phyloP scores from a whole-genome alignment of 2,888 invertebrate genomes.

The Tupiocoris notatus region DNA sequence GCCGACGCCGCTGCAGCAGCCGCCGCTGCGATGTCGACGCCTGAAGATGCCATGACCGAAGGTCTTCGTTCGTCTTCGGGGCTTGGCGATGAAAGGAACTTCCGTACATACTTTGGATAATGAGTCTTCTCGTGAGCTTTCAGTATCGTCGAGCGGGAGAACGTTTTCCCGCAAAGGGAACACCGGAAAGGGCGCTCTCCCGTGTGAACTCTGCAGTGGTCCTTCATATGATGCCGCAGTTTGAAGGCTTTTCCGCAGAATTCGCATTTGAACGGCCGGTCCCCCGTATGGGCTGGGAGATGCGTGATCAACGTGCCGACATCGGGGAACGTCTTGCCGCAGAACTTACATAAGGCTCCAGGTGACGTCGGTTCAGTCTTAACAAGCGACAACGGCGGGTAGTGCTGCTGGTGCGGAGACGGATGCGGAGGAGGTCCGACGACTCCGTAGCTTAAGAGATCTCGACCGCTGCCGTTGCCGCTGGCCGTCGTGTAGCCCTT shows the following conservation, averaged over 20 bases:
- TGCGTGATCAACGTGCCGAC: slow-evolving; percentile 84
- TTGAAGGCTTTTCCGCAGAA: slow-evolving; percentile 93
- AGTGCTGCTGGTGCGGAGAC: slow-evolving; percentile 56
- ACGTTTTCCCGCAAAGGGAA: slow-evolving; percentile 84
- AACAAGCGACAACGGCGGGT: slow-evolving; percentile 60
- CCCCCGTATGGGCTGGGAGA: slow-evolving; percentile 85
- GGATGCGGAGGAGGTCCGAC: slow-evolving; percentile 56
- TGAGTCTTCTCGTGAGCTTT: slow-evolving; percentile 93
- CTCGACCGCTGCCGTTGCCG: slow-evolving; percentile 60
- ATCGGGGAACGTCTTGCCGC: slow-evolving; percentile 89
- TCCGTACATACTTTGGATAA: slow-evolving; percentile 86
- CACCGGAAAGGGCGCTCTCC: slow-evolving; percentile 88
- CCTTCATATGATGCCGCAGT: slow-evolving; percentile 89
- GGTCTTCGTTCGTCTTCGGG: slow-evolving; percentile 59
- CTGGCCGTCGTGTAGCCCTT: slow-evolving; percentile 55
- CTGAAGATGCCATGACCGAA: slow-evolving; percentile 43
- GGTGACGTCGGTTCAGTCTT: slow-evolving; percentile 54
- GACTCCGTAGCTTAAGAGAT: slow-evolving; percentile 57
- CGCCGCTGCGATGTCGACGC: no score
- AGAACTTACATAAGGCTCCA: slow-evolving; percentile 87
- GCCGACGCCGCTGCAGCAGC: not conserved
- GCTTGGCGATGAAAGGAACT: slow-evolving; percentile 81
- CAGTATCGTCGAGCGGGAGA: slow-evolving; percentile 84
- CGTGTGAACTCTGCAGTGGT: slow-evolving; percentile 89
- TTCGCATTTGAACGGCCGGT: slow-evolving; percentile 88